phyloP scores from a whole-genome alignment of 2,797 vertebrate species.

The Sebastes alutus region DNA sequence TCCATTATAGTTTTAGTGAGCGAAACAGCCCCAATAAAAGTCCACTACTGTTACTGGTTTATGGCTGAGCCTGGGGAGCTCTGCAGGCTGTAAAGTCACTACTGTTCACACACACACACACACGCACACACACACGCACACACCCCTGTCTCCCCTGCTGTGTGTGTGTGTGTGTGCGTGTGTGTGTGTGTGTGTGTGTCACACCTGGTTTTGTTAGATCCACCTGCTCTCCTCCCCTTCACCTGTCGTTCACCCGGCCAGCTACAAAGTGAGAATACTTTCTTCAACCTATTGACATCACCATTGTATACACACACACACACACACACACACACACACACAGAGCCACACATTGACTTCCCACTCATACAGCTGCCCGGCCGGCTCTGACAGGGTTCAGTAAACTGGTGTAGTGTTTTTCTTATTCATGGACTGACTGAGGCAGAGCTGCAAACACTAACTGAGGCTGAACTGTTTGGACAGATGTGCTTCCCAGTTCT shows the following conservation, averaged over 20 bases:
- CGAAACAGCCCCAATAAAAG: constrained; percentile 22
- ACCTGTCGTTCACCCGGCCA: constrained; percentile 12
- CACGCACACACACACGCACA: neutral
- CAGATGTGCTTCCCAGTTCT: constrained; percentile 50
- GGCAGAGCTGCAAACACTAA: constrained; percentile 20
- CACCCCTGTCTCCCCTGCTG: neutral
- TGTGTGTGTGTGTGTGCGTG: neutral
- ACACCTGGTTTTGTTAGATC: constrained; percentile 36
- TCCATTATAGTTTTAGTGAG: constrained; percentile 49
- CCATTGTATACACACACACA: neutral
- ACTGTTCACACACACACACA: neutral
- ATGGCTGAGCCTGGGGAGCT: constrained; percentile 26
- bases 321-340: neutral
- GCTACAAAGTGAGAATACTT: constrained; percentile 10
- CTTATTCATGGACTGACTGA: constrained; percentile 20
- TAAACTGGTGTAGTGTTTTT: constrained; percentile 40
- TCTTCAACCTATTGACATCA: neutral
- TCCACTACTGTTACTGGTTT: constrained; percentile 38
- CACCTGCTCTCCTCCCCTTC: constrained; percentile 45
- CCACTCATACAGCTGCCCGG: too few relatives aligned
- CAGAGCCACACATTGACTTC: neutral
- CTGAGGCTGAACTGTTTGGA: constrained; percentile 42
- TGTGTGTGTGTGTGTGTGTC: neutral
- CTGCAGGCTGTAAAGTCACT: constrained; percentile 20
- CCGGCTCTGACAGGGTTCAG: neutral